These are phyloP conservation scores for Phaenicophaeus curvirostris DNA, from an alignment of 2,797 vertebrate species.

Conservation along the genomic window DNA sequence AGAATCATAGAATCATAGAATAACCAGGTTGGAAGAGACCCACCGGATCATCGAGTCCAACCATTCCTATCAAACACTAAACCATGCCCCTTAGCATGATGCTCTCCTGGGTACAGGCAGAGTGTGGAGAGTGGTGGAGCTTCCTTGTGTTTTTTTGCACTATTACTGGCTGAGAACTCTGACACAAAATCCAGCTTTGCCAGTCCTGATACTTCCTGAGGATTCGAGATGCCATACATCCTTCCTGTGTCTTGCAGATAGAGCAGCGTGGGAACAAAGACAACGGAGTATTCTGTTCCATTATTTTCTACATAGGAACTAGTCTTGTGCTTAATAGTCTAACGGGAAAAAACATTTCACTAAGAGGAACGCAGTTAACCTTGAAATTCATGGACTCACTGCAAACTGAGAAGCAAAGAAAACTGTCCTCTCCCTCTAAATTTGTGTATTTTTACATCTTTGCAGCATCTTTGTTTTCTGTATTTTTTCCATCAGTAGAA, in stretches of 20 bases:
- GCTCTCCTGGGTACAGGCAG: not conserved
- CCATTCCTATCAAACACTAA: too few relatives aligned
- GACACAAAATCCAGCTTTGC: not conserved
- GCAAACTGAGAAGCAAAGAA: not conserved
- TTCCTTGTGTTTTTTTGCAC: not conserved
- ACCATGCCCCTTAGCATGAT: too few relatives aligned
- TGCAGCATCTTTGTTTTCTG: not conserved
- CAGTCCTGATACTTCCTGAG: not conserved
- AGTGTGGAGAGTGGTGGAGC: not conserved
- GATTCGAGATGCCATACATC: not conserved
- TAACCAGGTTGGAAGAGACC: too few relatives aligned
- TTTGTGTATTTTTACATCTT: not conserved
- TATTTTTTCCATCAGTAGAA: not conserved
- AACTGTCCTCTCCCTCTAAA: not conserved
- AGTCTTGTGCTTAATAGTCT: not conserved
- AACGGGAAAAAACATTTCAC: not conserved
- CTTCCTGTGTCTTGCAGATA: not conserved
- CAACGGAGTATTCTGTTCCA: not conserved
- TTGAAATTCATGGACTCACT: not conserved
- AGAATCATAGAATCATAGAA: too few relatives aligned
- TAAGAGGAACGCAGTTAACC: not conserved
- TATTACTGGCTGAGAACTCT: not conserved
- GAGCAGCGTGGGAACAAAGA: not conserved
- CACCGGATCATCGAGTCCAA: too few relatives aligned
- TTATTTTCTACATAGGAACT: not conserved